Conservation (phyloP, 1,140 invertebrate genomes). For the Drosophila albomicans region DNA sequence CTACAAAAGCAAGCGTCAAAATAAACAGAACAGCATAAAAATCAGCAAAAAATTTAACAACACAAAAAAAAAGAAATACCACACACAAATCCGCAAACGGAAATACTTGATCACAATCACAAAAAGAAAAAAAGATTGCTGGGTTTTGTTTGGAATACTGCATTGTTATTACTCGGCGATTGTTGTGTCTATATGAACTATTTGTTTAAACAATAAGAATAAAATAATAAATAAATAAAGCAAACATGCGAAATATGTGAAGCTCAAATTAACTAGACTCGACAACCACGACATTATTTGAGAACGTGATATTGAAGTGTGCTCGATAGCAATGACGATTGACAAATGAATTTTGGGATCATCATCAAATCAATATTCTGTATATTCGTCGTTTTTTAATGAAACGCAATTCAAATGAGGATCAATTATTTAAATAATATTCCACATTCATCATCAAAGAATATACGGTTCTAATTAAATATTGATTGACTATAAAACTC, state of each 20-base stretch:
- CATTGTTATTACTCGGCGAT: constrained; percentile 39
- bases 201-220: constrained; percentile 39
- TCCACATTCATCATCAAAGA: neutral
- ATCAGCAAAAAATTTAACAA: constrained; percentile 24
- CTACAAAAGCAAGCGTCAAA: constrained; percentile 66
- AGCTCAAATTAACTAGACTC: constrained; percentile 19
- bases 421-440: neutral
- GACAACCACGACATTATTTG: constrained; percentile 24
- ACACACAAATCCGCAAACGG: constrained; percentile 42
- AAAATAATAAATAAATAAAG: constrained; percentile 25
- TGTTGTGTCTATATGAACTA: constrained; percentile 33
- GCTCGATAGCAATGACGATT: neutral
- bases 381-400: no score
- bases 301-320: constrained; percentile 27
- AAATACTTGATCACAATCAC: constrained; percentile 32
- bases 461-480: neutral
- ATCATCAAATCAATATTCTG: no score
- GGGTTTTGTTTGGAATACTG: constrained; percentile 42
- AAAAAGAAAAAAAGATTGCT: constrained; percentile 18
- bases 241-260: constrained; percentile 34
- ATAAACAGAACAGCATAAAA: constrained; percentile 71
- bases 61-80: constrained; percentile 40
- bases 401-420: no score
- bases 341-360: no score
- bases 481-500: neutral